These are phyloP conservation scores for Epizoanthus ramosus DNA, from an alignment of 92 coral and sea anemone species.

Conservation along the genomic window DNA sequence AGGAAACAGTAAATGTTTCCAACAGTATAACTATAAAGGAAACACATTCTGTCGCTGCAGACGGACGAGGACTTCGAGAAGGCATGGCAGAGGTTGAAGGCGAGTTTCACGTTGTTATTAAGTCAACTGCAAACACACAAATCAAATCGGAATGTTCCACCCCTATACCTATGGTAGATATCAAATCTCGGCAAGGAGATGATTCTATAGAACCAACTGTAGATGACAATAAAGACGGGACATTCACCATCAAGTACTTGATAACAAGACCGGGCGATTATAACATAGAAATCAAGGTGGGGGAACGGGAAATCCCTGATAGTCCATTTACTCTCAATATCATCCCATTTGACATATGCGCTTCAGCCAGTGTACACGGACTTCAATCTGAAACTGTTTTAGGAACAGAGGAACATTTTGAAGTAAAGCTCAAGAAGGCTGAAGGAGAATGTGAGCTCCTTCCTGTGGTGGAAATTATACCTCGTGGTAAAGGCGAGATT, in stretches of 20 bases:
- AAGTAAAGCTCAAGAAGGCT: slow-evolving; percentile 16
- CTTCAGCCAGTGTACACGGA: background rate
- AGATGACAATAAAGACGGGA: slow-evolving; percentile 12
- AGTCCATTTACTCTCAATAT: slow-evolving; percentile 25
- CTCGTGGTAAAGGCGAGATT: background rate
- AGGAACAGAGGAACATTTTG: slow-evolving; percentile 29
- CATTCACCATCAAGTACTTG: slow-evolving; percentile 15
- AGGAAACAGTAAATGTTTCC: no score
- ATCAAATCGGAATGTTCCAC: background rate
- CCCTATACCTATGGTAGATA: slow-evolving; percentile 20
- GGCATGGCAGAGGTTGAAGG: slow-evolving; percentile 23
- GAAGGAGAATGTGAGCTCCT: slow-evolving; percentile 10
- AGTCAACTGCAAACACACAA: background rate
- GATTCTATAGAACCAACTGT: background rate
- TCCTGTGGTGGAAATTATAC: slow-evolving; percentile 17
- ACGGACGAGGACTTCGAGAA: slow-evolving; percentile 34
- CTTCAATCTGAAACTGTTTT: slow-evolving; percentile 3
- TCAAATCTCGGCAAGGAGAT: background rate
- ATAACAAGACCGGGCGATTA: slow-evolving; percentile 2
- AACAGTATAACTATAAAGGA: background rate
- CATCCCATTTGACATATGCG: background rate
- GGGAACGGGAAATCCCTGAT: background rate
- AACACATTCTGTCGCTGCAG: background rate
- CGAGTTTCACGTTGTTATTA: slow-evolving; percentile 4
- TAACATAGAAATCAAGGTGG: slow-evolving; percentile 10